Percentiles rank a stretch among this genome's conserved stretches.
phyloP scores from a whole-genome alignment of 1,140 invertebrate genomes.

The Drosophila orena region DNA sequence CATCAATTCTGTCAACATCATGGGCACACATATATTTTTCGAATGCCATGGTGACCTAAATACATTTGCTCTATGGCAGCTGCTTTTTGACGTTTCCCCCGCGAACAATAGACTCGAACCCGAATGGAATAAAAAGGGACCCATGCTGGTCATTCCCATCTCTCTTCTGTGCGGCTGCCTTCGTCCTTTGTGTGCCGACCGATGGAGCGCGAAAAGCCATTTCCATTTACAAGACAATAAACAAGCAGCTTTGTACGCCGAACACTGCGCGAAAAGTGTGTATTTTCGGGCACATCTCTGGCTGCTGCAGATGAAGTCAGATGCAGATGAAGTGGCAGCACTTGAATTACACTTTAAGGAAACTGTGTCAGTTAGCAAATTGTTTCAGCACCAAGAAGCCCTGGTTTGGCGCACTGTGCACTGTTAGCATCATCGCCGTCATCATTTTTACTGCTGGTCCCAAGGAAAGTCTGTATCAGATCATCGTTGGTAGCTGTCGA shows the following conservation, averaged over 20 bases:
- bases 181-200: slow-evolving; percentile 34
- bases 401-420: not conserved
- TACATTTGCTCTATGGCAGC: slow-evolving; percentile 32
- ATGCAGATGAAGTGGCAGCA: not conserved
- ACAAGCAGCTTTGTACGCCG: slow-evolving; percentile 55
- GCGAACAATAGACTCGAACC: slow-evolving; percentile 34
- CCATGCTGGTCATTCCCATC: slow-evolving; percentile 16
- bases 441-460: slow-evolving; percentile 16
- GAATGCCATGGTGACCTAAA: slow-evolving; percentile 39
- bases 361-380: not conserved
- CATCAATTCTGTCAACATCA: slow-evolving; percentile 7
- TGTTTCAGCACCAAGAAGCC: not conserved
- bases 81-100: slow-evolving; percentile 47
- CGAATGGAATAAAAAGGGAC: slow-evolving; percentile 30
- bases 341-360: too few relatives aligned
- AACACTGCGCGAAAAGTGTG: slow-evolving; percentile 9
- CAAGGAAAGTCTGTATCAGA: slow-evolving; percentile 8
- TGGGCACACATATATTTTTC: not conserved
- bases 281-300: not conserved
- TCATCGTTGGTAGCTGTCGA: slow-evolving; percentile 40
- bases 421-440: slow-evolving; percentile 22
- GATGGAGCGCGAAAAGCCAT: slow-evolving; percentile 74
- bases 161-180: not conserved
- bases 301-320: not conserved
- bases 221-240: slow-evolving; percentile 73